Conservation (phyloP, 2,113 vertebrate genomes). For the Xiphophorus maculatus region DNA sequence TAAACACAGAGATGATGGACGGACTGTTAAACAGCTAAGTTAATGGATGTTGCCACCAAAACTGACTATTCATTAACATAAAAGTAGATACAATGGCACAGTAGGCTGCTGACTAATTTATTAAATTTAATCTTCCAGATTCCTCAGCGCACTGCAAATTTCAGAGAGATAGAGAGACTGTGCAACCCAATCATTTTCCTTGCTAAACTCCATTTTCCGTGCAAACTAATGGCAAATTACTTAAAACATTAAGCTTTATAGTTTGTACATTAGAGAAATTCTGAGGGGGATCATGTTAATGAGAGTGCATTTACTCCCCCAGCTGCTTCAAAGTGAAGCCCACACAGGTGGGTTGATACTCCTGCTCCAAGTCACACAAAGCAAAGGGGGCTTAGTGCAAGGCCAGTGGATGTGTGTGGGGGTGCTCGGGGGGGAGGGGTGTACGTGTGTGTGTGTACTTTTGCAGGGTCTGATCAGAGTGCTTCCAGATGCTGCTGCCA, state of each 20-base stretch:
- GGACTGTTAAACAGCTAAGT: constrained; percentile 39
- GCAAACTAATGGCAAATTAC: constrained; percentile 53
- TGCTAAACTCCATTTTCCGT: constrained; percentile 20
- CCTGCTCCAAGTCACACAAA: constrained; percentile 26
- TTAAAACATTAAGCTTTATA: constrained; percentile 52
- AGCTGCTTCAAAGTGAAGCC: constrained; percentile 44
- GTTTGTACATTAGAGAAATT: constrained; percentile 37
- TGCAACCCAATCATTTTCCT: constrained; percentile 13
- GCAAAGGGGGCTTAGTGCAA: constrained; percentile 23
- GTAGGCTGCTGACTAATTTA: constrained; percentile 33
- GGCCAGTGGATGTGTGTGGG: not conserved
- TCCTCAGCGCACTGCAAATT: constrained; percentile 25
- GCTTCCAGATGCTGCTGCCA: constrained; percentile 70
- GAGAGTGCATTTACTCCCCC: constrained; percentile 40
- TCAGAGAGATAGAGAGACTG: constrained; percentile 5
- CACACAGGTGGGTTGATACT: constrained; percentile 55
- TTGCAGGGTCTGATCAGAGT: constrained; percentile 50
- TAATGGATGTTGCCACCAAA: constrained; percentile 50
- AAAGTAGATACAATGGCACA: constrained; percentile 50
- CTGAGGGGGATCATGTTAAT: constrained; percentile 55
- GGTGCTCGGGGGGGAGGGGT: not conserved
- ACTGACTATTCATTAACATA: constrained; percentile 47
- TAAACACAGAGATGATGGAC: constrained; percentile 52
- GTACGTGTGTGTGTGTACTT: constrained; percentile 43
- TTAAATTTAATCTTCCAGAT: constrained; percentile 44